Evolutionary conservation across 2,113 vertebrate species (phyloP).

Genomic region (Forbesichthys papilliferus): DNA sequence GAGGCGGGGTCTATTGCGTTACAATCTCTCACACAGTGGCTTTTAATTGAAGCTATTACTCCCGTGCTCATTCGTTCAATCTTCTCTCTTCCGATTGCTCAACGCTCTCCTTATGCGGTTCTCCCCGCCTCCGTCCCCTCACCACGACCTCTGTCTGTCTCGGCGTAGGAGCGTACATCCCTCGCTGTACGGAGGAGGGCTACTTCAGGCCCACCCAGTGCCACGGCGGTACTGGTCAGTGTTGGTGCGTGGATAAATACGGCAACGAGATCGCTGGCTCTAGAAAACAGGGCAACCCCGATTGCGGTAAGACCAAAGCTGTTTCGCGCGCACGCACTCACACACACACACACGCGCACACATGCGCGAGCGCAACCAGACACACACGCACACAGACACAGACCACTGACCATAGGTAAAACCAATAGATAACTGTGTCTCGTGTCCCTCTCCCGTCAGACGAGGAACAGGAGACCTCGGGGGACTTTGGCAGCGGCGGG

Average conservation of each 20-base stretch:
- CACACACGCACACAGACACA: neutral
- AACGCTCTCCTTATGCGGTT: neutral
- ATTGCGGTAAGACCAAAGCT: slow-evolving; percentile 78
- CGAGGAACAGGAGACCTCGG: slow-evolving; percentile 85
- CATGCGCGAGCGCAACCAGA: neutral
- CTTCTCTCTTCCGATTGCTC: too few relatives aligned
- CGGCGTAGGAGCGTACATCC: slow-evolving; percentile 79
- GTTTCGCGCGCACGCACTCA: neutral
- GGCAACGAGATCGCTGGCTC: slow-evolving; percentile 87
- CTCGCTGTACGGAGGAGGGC: slow-evolving; percentile 85
- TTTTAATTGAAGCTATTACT: neutral
- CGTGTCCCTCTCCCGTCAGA: slow-evolving; percentile 57
- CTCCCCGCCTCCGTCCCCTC: neutral
- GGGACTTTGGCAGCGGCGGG: slow-evolving; percentile 63
- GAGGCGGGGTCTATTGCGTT: neutral
- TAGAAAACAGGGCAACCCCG: slow-evolving; percentile 82
- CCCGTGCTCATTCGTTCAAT: neutral
- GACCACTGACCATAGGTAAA: too few relatives aligned
- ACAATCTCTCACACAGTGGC: neutral
- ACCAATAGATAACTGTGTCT: neutral
- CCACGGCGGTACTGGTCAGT: slow-evolving; percentile 84
- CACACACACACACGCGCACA: neutral
- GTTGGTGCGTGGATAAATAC: slow-evolving; percentile 89
- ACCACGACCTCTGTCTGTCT: slow-evolving; percentile 23
- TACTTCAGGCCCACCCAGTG: slow-evolving; percentile 88